A percentile compares a stretch with the other conserved stretches of the same genome.
Conservation (phyloP, 1,140 invertebrate species). For the Aphelinus atriplicis region DNA sequence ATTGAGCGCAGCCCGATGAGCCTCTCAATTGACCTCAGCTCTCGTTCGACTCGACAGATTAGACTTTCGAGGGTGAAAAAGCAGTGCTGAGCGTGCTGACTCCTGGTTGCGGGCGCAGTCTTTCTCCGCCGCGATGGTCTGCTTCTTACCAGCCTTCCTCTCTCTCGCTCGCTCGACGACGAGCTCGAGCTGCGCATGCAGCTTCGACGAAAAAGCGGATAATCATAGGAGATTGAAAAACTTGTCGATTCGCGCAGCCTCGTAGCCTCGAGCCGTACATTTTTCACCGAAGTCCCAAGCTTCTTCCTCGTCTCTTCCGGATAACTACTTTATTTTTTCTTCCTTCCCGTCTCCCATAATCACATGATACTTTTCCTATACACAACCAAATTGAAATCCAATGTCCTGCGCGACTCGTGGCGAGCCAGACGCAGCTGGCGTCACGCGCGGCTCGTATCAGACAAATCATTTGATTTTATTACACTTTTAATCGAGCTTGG, state of each 20-base stretch:
- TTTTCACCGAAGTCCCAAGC: background rate
- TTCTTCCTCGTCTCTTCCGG: background rate
- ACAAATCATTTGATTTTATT: no score
- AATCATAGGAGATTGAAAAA: slow-evolving; percentile 62
- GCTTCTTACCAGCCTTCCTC: background rate
- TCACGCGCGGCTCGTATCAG: no score
- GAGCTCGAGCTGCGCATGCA: slow-evolving; percentile 27
- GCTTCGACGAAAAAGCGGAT: slow-evolving; percentile 47
- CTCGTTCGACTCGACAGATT: slow-evolving; percentile 7
- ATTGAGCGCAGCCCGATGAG: no score
- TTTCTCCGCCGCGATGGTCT: no score
- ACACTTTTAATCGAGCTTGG: no score
- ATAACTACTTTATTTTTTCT: background rate
- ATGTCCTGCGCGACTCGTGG: background rate
- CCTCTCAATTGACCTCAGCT: no score
- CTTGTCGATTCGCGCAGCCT: slow-evolving; percentile 39
- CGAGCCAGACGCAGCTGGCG: no score
- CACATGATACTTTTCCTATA: background rate
- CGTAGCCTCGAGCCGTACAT: background rate
- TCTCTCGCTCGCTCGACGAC: background rate
- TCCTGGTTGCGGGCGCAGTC: no score
- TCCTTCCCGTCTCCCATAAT: background rate
- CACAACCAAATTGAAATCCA: background rate
- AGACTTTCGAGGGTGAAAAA: slow-evolving; percentile 1
- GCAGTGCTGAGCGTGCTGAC: background rate